phyloP scores from a whole-genome alignment of 2,113 vertebrate species.

The Bos javanicus region DNA sequence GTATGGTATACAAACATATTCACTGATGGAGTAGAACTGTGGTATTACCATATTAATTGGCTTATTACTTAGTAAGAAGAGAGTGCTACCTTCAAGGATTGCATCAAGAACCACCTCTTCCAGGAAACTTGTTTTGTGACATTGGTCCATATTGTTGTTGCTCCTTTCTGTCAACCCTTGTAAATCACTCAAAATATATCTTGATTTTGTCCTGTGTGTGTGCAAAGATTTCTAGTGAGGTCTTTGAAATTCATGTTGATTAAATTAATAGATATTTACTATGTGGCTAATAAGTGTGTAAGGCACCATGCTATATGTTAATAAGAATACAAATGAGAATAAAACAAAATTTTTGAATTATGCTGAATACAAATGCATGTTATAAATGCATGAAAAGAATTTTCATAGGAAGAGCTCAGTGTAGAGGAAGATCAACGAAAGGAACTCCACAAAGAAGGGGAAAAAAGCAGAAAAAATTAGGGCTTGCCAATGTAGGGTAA shows the following conservation, averaged over 20 bases:
- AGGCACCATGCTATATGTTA: neutral
- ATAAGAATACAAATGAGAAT: neutral
- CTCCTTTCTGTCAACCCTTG: neutral
- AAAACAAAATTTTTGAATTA: neutral
- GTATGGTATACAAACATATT: neutral
- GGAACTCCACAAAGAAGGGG: neutral
- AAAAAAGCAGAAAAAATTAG: neutral
- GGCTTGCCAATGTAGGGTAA: neutral
- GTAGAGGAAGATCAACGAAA: neutral
- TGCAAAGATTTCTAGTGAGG: neutral
- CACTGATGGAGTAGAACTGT: neutral
- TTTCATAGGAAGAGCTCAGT: neutral
- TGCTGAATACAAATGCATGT: neutral
- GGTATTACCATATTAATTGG: neutral
- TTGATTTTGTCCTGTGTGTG: neutral
- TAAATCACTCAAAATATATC: neutral
- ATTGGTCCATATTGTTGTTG: neutral
- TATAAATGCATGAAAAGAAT: neutral
- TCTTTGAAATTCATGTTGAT: neutral
- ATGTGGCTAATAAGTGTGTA: neutral
- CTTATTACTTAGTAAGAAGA: neutral
- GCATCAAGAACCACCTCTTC: neutral
- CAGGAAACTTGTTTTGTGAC: neutral
- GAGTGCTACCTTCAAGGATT: neutral
- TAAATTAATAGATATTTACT: neutral